phyloP scores from a whole-genome alignment of 2,113 vertebrate genomes.

The Opisthocomus hoazin region DNA sequence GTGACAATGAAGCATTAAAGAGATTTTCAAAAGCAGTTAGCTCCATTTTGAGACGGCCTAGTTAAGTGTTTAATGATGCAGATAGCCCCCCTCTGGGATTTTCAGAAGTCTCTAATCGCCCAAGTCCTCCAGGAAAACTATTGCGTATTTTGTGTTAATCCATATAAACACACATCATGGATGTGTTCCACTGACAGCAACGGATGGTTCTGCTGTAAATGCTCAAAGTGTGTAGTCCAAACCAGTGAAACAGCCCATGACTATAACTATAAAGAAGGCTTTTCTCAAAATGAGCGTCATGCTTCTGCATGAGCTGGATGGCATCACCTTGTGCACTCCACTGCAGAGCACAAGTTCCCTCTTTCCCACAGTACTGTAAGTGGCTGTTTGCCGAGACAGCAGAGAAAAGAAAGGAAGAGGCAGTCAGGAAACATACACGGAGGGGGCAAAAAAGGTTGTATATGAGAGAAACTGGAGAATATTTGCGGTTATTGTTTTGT shows the following conservation, averaged over 20 bases:
- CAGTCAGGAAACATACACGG: neutral
- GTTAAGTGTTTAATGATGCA: conserved; percentile 29
- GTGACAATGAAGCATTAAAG: neutral
- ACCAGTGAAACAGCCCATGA: neutral
- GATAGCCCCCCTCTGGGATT: neutral
- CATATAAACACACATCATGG: neutral
- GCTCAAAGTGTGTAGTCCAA: neutral
- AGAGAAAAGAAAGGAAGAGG: neutral
- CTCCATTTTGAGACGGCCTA: neutral
- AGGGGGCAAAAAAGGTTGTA: neutral
- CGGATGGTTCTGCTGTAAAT: neutral
- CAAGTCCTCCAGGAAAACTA: neutral
- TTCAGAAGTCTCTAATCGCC: neutral
- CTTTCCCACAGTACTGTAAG: neutral
- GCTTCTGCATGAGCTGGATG: neutral
- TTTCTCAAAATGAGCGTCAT: neutral
- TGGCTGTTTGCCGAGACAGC: neutral
- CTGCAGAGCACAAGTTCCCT: neutral
- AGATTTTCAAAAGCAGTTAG: conserved; percentile 15
- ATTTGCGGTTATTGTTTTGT: neutral
- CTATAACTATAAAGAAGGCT: neutral
- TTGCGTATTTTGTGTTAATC: neutral
- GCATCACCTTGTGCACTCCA: neutral
- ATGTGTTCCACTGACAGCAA: neutral
- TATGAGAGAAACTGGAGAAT: neutral